phyloP scores from a whole-genome alignment of 2,113 vertebrate species.

The Hepsetus odoe region DNA sequence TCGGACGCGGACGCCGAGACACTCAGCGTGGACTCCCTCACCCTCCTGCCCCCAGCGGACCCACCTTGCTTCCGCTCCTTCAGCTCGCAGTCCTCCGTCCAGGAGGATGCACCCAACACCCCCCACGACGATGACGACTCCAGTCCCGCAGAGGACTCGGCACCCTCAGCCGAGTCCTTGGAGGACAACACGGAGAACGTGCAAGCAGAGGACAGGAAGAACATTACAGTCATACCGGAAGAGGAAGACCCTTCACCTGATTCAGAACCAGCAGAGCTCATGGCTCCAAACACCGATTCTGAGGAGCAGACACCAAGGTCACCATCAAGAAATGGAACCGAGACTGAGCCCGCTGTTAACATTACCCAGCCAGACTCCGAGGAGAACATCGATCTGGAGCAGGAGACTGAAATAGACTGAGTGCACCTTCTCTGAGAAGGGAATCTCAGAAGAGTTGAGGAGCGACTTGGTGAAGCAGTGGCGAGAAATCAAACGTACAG shows the following conservation, averaged over 20 bases:
- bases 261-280: not conserved
- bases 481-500: not conserved
- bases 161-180: not conserved
- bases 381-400: slow-evolving; percentile 40
- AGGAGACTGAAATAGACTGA: slow-evolving; percentile 53
- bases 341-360: not conserved
- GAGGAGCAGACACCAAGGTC: not conserved
- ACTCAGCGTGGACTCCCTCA: slow-evolving; percentile 90
- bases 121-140: slow-evolving; percentile 31
- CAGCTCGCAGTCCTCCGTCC: slow-evolving; percentile 57
- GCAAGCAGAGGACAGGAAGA: slow-evolving; percentile 1
- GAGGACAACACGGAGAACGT: not conserved
- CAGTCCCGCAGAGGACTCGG: slow-evolving; percentile 27
- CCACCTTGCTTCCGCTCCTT: slow-evolving; percentile 79
- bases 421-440: not conserved
- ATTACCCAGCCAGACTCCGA: not conserved
- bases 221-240: not conserved
- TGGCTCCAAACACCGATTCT: not conserved
- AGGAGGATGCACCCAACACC: slow-evolving; percentile 44
- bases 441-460: not conserved
- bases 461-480: too few relatives aligned
- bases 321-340: not conserved
- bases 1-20: slow-evolving; percentile 80
- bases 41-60: slow-evolving; percentile 87
- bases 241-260: not conserved